Evolutionary conservation across 1,140 invertebrate species (phyloP), one percentile per base, ranked within the genome.

Genomic region (Thalassaphorura encarpata): DNA sequence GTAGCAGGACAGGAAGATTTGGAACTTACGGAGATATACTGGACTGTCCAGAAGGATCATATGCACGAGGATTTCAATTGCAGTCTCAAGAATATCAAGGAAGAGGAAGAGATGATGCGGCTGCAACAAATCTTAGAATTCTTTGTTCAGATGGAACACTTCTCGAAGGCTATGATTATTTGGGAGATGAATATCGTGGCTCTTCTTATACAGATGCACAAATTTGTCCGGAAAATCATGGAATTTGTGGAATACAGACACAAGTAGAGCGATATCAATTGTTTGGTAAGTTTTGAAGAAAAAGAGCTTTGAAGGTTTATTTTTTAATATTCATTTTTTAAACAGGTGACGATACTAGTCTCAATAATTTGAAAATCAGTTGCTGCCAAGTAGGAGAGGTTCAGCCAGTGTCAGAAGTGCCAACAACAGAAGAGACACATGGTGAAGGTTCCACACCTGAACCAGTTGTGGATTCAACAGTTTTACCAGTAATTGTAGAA

Each of bases 231-330:
- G 31, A 48, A 16, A 47, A 43, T 1, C 28, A 39, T 11, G 60
- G 36, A 8, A 19, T 62, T 45, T 62, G 60, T 33, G 60, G 55
- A n/a, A 19, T 62, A 16, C 60, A 62, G 21, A 62, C 60, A 13
- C 55, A 62, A 28, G 55, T 61, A 0, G 54, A 61, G 29, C n/a
- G 19, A 33, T 45, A 46, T 27, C 53, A 45, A 36, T 23, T 41
- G 24, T 46, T 52, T 3, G 28, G 54, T 61, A 48, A 39, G 18
- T 29, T 8, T 23, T 19, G 16, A 18, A 26, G 18, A 18, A 21
- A n/a, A 13, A 11, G 29, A 33, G 36, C 2, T 47, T 21, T 23
- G 15, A 27, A 11, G n/a, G 42, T 33, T 49, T 33, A 33, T 47
- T 53, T 27, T 40, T 2, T 54, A 54, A 29, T 50, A 8, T 52